Base-by-base conservation (phyloP, 2,113 vertebrate genomes). In the Lichenostomus cassidix region DNA sequence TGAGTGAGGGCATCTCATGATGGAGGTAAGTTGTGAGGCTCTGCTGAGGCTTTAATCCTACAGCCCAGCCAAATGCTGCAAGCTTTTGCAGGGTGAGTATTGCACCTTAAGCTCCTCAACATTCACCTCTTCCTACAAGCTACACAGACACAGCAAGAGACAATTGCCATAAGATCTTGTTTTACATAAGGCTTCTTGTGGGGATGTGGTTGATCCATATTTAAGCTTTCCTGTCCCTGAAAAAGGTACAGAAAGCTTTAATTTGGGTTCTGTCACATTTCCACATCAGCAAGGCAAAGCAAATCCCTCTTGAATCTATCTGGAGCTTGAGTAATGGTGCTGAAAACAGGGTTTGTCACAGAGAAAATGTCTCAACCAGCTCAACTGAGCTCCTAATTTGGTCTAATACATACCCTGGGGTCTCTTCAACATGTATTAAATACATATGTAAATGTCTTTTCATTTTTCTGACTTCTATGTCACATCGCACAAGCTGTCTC, bases 391-490 rank as follows among this genome's bases (percentile, higher is more conserved):
- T 91, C 47, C n/a, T 89, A 44, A 82, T 87, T 92, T 84, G 41
- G 28, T 78, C 76, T 84, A 81, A 89, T 94, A 42, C 14, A 42
- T 71, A 78, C 49, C 58, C 81, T 53, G 25, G 58, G 56, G 25
- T 94, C 74, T 92, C 23, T 84, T 78, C 77, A 75, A 49, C 6
- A 0, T 79, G 76, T 71, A 94, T 90, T 87, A 92, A 95, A 82
- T 78, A 91, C 49, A 44, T 95, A 96, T 92, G 91, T 92, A 94
- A 96, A 95, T 89, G 56, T 29, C 65, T 95, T 88, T 82, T 76
- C 92, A 46, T 94, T 94, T 95, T 93, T 94, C 75, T 95, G 87
- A 78, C 77, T 94, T 95, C 78, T 16, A 86, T 94, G 92, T 95
- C 86, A 92, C 87, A 81, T 56, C 82, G 65, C 65, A 82, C 92